Evolutionary conservation across 1,140 invertebrate genomes (phyloP), one percentile per base, ranked within the genome.

Genomic region (Bombus confusus): DNA sequence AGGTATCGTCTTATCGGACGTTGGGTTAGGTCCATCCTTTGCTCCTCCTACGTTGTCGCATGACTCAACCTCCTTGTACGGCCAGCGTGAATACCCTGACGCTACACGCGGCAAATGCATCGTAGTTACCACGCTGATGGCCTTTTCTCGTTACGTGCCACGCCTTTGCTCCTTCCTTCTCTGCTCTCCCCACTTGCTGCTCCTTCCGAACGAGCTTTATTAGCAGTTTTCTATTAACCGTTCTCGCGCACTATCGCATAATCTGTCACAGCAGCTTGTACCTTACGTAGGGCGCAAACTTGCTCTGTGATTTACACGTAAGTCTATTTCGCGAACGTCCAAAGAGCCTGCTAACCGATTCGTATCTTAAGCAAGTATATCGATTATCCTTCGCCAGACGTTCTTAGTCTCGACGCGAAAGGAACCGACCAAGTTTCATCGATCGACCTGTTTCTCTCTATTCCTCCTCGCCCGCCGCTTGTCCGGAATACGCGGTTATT

Each of bases 11-110:
- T 69, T 86, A 79, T 90, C 66, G 39, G 62, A 72, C 76, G 82
- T n/a, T 86, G 78, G 78, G 79, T 15, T 89, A 88, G 74, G 88
- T 84, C 88, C 87, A 88, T 91, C 90, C 89, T 52, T 77, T 82
- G 85, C 75, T 87, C 92, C 89, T 89, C 93, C 93, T 89, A 93
- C 93, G 91, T 90, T 64, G 75, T 86, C 81, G 83, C 72, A 79
- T 93, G 93, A 93, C 88, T 93, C 92, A 93, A 91, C 87, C 89
- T 88, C 88, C 91, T 91, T 91, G 82, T 90, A 87, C 88, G 89
- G 89, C 41, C 47, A 74, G 43, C 75, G 78, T 85, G 52, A 88
- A 74, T 71, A 84, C n/a, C 12, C 62, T 15, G 1, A 31, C 73
- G 59, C 71, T 81, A 37, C 59, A 57, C 75, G 28, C 88, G 81